Base-by-base conservation (phyloP, 2,113 vertebrate genomes). In the Aspiorhynchus laticeps region DNA sequence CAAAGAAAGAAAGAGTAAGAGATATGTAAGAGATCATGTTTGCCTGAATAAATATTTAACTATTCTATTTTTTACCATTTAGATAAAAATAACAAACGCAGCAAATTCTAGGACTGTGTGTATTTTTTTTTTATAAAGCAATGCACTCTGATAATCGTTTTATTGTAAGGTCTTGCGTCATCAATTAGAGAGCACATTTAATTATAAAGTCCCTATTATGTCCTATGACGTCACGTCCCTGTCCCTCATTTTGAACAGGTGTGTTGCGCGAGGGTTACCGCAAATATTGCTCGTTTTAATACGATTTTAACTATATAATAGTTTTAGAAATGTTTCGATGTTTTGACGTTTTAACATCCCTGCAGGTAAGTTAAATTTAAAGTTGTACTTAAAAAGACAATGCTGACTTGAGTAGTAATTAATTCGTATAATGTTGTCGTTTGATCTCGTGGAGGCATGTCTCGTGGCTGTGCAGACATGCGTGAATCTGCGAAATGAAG, bases 311-410 rank as follows among this genome's bases (percentile, higher is more conserved):
- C 28, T 12, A 24, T 59, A n/a, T 61, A 61, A 43, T 38, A 28
- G 14, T n/a, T 84, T 61, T 31, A 38, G 65, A 43, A 1, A 94
- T 95, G 94, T 91, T 93, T 82, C 89, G 93, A n/a, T 94, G 93
- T 90, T 83, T 93, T 1, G 91, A 85, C n/a, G 87, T 77, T 77
- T 7, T 91, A 9, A 76, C 0, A 8, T 46, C 92, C 0, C 82
- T 94, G 73, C 92, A 94, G 93, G 94, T 93, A 92, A 1, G 9
- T 21, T 24, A 41, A 41, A 7, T 41, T n/a, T 6, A 11, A 21
- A 74, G 10, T 8, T 51, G 0, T 36, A 10, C 11, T 31, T 4
- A 24, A 26, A 10, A 46, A 46, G 26, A n/a, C 19, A 46, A 15
- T 43, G 6, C 51, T 69, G 7, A 17, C n/a, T 21, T 71, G 67